Evolutionary conservation across 1,140 invertebrate species (phyloP).

Genomic region (Paraescarpia echinospica): DNA sequence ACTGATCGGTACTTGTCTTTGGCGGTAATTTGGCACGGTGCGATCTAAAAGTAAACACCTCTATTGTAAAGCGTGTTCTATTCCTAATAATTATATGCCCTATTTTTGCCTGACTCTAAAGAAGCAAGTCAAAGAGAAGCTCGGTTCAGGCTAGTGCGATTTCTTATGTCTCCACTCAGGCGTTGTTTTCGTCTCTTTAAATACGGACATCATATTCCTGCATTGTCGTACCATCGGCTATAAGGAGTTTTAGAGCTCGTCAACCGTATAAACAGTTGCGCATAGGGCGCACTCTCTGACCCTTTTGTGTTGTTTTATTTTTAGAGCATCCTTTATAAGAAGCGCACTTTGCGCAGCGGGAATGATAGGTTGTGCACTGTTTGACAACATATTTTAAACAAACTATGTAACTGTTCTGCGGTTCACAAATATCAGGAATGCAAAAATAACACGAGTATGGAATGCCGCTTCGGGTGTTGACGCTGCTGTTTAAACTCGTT

Average conservation of each 20-base stretch:
- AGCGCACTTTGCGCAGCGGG: background rate
- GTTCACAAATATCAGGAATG: background rate
- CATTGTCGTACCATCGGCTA: background rate
- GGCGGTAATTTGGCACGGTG: background rate
- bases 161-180: background rate
- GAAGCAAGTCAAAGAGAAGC: background rate
- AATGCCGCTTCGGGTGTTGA: background rate
- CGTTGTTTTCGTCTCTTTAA: background rate
- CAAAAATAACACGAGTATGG: background rate
- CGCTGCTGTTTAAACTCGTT: background rate
- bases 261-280: background rate
- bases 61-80: background rate
- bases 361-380: background rate
- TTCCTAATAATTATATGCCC: background rate
- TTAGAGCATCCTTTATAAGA: background rate
- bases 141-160: background rate
- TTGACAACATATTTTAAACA: background rate
- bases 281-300: background rate
- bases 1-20: background rate
- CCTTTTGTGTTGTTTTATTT: background rate
- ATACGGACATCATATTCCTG: background rate
- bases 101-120: background rate
- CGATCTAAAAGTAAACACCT: background rate
- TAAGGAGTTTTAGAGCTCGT: background rate
- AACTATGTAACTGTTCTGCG: background rate